Evolutionary conservation across 2,888 invertebrate species (phyloP), one percentile per base, ranked within the genome.

Genomic region (Philopedon plagiatum): DNA sequence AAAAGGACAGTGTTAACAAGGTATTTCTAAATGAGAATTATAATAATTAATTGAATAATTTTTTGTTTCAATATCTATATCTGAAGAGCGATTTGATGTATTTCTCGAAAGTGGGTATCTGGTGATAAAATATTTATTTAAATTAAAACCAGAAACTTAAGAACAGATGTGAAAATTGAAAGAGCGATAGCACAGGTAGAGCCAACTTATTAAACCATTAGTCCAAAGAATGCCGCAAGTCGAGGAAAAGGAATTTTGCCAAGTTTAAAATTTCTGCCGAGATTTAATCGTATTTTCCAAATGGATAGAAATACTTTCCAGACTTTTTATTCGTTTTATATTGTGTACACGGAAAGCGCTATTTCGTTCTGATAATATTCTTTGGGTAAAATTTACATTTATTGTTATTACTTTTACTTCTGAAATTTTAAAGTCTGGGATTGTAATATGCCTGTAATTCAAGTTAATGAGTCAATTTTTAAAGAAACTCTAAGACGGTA

Each of bases 341-440:
- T 46, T 61, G 41, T 26, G 51, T 51, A 63, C 21, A 65, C 23
- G 26, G 32, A 56, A 65, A 65, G 18, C 56, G 39, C 41, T 37
- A 37, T 54, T 64, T 39, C 32, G 44, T 18, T 57, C 54, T 71
- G 65, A 64, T 71, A 73, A 70, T 64, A 62, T 63, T 73, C 65
- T 70, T 57, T 29, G 15, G 49, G 23, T 15, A 13, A 74, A 75
- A 79, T 77, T 77, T 78, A 76, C 76, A 77, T 74, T 76, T 76
- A 78, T 76, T 76, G 77, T 77, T 78, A 78, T 78, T 75, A 76
- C 75, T 71, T 73, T 72, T 73, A 76, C 74, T 73, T 71, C 73
- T 63, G 44, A 68, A 60, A 68, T 60, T 72, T 69, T 60, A 69
- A 63, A 64, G 58, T 63, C 67, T 26, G 41, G 54, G 49, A 60